A percentile compares a stretch with the other conserved stretches of the same genome.
phyloP scores from a whole-genome alignment of 2,888 invertebrate genomes.

The Pheosia gnoma region DNA sequence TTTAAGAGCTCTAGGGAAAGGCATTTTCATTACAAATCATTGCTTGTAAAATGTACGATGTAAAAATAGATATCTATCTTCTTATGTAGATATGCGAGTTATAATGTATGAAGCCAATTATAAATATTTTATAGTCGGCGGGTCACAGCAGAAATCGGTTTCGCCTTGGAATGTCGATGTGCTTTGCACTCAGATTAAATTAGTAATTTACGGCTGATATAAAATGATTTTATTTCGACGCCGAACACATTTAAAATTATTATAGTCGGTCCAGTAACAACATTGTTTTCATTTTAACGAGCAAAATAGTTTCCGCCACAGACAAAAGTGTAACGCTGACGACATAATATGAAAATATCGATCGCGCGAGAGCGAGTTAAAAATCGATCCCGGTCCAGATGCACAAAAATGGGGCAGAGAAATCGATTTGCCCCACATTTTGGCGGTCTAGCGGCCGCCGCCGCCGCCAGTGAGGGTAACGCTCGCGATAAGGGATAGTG shows the following conservation, averaged over 20 bases:
- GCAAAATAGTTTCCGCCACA: slow-evolving; percentile 20
- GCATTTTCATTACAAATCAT: background rate
- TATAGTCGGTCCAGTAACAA: slow-evolving; percentile 64
- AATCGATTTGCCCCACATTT: slow-evolving; percentile 84
- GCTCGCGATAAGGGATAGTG: slow-evolving; percentile 84
- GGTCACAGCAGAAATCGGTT: background rate
- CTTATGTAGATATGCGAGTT: too few relatives aligned
- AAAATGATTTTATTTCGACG: slow-evolving; percentile 68
- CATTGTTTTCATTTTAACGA: slow-evolving; percentile 64
- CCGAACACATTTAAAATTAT: slow-evolving; percentile 68
- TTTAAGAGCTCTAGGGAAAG: too few relatives aligned
- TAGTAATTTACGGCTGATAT: slow-evolving; percentile 68
- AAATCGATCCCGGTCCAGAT: slow-evolving; percentile 83
- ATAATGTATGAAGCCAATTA: background rate
- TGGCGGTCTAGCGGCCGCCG: slow-evolving; percentile 78
- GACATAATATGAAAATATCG: slow-evolving; percentile 35
- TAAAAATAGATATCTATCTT: background rate
- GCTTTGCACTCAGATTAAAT: slow-evolving; percentile 52
- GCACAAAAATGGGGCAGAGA: slow-evolving; percentile 82
- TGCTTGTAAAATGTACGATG: background rate
- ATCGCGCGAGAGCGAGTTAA: slow-evolving; percentile 40
- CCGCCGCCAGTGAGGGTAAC: slow-evolving; percentile 80
- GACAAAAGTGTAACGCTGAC: slow-evolving; percentile 12
- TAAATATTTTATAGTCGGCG: background rate
- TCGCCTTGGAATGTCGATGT: slow-evolving; percentile 6